phyloP scores from a whole-genome alignment of 2,888 invertebrate species.

The Eristalis pertinax region DNA sequence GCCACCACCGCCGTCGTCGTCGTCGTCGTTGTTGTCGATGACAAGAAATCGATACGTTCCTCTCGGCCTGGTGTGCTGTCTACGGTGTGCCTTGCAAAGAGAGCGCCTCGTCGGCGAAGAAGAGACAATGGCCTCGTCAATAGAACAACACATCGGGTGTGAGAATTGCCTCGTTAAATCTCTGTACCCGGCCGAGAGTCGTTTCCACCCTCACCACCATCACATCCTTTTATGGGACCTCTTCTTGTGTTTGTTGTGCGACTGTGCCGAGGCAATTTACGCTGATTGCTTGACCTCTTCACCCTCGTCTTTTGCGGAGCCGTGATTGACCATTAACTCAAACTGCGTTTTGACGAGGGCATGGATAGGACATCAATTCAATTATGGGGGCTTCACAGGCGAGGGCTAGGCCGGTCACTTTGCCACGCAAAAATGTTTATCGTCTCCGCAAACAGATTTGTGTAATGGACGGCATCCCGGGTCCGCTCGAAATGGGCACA shows the following conservation, averaged over 20 bases:
- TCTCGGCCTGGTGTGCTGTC: background rate
- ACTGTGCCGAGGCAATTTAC: slow-evolving; percentile 51
- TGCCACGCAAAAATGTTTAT: slow-evolving; percentile 50
- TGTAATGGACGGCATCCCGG: slow-evolving; percentile 31
- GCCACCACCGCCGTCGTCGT: slow-evolving; percentile 13
- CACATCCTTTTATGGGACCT: slow-evolving; percentile 42
- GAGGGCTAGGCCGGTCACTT: slow-evolving; percentile 12
- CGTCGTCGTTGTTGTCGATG: slow-evolving; percentile 34
- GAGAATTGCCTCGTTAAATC: slow-evolving; percentile 69
- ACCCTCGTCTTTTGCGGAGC: slow-evolving; percentile 38
- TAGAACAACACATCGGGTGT: slow-evolving; percentile 59
- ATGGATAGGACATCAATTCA: slow-evolving; percentile 62
- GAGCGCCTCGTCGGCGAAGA: slow-evolving; percentile 19
- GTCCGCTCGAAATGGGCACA: slow-evolving; percentile 35
- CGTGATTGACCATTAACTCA: slow-evolving; percentile 67
- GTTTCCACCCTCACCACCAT: slow-evolving; percentile 7
- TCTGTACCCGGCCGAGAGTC: slow-evolving; percentile 1
- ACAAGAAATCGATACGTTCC: slow-evolving; percentile 57
- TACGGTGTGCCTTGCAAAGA: background rate
- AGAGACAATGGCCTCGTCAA: slow-evolving; percentile 55
- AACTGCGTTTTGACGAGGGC: slow-evolving; percentile 65
- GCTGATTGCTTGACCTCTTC: slow-evolving; percentile 65
- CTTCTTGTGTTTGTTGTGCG: slow-evolving; percentile 17
- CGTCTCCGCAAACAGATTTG: slow-evolving; percentile 46
- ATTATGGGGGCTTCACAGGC: slow-evolving; percentile 46